A percentile compares a stretch with the other conserved stretches of the same genome.
Evolutionary conservation across 1,140 invertebrate species (phyloP).

Genomic region (Lucilia sericata): DNA sequence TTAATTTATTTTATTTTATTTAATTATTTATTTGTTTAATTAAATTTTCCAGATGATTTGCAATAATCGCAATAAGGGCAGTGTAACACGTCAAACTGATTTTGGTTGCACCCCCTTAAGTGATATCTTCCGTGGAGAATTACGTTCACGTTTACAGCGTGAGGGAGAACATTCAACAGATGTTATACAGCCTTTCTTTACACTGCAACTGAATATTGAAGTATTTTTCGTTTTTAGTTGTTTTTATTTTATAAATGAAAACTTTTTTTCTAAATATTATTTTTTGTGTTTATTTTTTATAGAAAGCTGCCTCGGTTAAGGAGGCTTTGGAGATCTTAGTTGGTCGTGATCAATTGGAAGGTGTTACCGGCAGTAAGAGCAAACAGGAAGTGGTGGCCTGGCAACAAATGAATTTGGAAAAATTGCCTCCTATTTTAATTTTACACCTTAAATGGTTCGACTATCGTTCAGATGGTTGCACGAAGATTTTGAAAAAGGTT

Average conservation of each 20-base stretch:
- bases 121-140: constrained; percentile 91
- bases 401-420: constrained; percentile 88
- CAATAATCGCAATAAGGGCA: constrained; percentile 87
- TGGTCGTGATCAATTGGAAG: constrained; percentile 85
- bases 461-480: constrained; percentile 84
- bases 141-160: constrained; percentile 85
- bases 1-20: neutral
- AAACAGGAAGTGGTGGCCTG: constrained; percentile 84
- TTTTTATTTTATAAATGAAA: neutral
- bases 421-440: constrained; percentile 87
- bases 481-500: constrained; percentile 90
- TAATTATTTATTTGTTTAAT: constrained; percentile 14
- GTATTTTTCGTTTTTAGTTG: constrained; percentile 69
- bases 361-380: constrained; percentile 83
- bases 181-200: constrained; percentile 93
- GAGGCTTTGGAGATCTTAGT: constrained; percentile 89
- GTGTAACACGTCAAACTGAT: constrained; percentile 84
- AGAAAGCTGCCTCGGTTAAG: constrained; percentile 86
- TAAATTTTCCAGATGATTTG: constrained; percentile 66
- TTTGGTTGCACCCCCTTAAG: constrained; percentile 89
- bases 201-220: constrained; percentile 93
- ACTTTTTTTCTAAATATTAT: neutral
- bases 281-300: constrained; percentile 51
- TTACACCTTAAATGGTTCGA: constrained; percentile 92
- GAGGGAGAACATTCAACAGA: constrained; percentile 81